Percentiles rank a stretch among this genome's conserved stretches.
phyloP scores from a whole-genome alignment of 2,797 vertebrate species.

The Gastrophryne carolinensis region DNA sequence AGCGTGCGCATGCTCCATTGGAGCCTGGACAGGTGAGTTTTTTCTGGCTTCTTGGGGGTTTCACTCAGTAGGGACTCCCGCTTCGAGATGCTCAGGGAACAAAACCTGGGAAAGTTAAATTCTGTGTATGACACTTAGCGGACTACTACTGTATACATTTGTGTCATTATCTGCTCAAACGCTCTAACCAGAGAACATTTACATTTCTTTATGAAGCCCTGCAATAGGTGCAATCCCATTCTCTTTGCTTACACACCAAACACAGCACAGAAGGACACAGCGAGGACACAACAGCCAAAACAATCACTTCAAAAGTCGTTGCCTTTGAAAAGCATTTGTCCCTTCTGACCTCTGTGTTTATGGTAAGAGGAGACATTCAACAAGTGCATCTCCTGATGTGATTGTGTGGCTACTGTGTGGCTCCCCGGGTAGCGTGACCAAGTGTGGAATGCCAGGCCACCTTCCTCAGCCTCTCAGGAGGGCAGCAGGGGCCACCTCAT shows the following conservation, averaged over 20 bases:
- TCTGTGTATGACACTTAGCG: too few species aligned
- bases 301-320: constrained; percentile 42
- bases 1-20: too few species aligned
- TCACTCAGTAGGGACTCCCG: too few species aligned
- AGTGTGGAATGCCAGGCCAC: constrained; percentile 37
- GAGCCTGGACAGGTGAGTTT: too few species aligned
- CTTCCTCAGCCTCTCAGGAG: constrained; percentile 59
- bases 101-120: too few species aligned
- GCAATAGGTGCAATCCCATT: constrained; percentile 6
- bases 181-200: constrained; percentile 6
- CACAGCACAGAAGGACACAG: constrained; percentile 44
- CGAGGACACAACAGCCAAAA: constrained; percentile 50
- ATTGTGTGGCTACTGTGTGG: constrained; percentile 42
- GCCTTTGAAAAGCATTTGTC: constrained; percentile 47
- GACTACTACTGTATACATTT: not conserved
- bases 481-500: constrained; percentile 32
- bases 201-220: constrained; percentile 21
- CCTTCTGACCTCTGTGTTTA: constrained; percentile 47
- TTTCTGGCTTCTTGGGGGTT: too few species aligned
- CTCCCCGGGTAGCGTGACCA: constrained; percentile 41
- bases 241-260: constrained; percentile 48
- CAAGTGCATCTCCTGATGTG: constrained; percentile 51
- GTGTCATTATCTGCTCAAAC: not conserved
- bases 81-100: too few species aligned
- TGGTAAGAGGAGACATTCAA: constrained; percentile 37